Percentiles rank a stretch among this genome's conserved stretches.
Evolutionary conservation across 2,797 vertebrate species (phyloP).

Genomic region (Phoxinus dragarum): DNA sequence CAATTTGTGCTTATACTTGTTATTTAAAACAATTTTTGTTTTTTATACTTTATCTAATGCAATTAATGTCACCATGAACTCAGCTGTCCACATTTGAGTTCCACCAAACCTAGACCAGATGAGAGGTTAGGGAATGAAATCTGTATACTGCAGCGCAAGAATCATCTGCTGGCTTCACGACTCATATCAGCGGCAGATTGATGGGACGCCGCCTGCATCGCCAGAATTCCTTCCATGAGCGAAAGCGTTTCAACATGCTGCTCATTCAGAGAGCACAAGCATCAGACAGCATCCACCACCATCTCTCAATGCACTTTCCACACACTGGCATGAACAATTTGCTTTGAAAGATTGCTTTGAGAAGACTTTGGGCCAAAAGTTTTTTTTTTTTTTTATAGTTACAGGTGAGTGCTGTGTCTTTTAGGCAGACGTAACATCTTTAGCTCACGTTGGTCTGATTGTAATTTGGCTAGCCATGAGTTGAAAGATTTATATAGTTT

Average conservation of each 20-base stretch:
- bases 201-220: slow-evolving; percentile 38
- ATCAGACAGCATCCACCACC: slow-evolving; percentile 25
- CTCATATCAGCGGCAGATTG: slow-evolving; percentile 24
- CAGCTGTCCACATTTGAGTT: neutral
- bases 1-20: neutral
- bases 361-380: neutral
- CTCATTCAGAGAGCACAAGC: slow-evolving; percentile 13
- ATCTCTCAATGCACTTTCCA: slow-evolving; percentile 39
- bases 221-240: slow-evolving; percentile 55
- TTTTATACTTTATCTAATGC: neutral
- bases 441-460: neutral
- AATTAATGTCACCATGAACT: neutral
- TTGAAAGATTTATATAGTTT: neutral
- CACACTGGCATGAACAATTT: slow-evolving; percentile 28
- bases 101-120: slow-evolving; percentile 42
- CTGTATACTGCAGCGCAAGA: neutral
- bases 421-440: neutral
- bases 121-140: slow-evolving; percentile 36
- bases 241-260: slow-evolving; percentile 31
- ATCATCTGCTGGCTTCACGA: neutral
- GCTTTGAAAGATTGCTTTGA: neutral
- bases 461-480: neutral
- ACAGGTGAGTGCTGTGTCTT: neutral
- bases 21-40: neutral
- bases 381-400: neutral